Evolutionary conservation across 2,888 invertebrate genomes (phyloP), one percentile per base, ranked within the genome.

Genomic region (Lithosia quadra): DNA sequence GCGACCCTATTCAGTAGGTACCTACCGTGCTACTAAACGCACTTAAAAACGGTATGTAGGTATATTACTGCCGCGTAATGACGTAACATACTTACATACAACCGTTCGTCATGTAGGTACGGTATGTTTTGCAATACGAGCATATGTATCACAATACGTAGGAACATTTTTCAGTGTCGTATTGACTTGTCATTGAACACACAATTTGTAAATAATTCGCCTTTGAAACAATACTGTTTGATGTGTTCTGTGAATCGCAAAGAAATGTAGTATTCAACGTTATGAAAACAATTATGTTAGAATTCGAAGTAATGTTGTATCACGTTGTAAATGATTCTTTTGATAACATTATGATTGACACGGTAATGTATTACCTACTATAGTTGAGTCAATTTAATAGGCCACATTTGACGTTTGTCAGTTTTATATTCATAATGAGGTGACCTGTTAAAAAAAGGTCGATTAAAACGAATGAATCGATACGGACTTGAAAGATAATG

Each of bases 171-270:
- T 82, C 80, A 81, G 72, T 69, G 68, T 68, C 67, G 33, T 82
- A 79, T 80, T 84, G 84, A 78, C 77, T 78, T 80, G 80, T 82
- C 83, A 83, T 77, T 82, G 75, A 83, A 81, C 76, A 73, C 68
- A 70, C 76, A 75, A 85, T 90, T 91, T 90, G 87, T 89, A 90
- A 90, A 90, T 82, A 90, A 55, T 65, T 33, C 39, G 63, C 75
- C 71, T 78, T 78, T 74, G 81, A 78, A 86, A 90, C 91, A 90
- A 90, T 88, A 82, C 79, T 87, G 84, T 86, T 84, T 85, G 74
- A 79, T 78, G 77, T 81, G 73, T 84, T 83, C 82, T 76, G 74
- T 76, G 83, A 84, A 87, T 80, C 68, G 75, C 67, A 68, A 75
- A 69, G 75, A 75, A 77, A 70, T 74, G 65, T 72, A 65, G 65